Evolutionary conservation across 2,113 vertebrate genomes (phyloP), one percentile per base, ranked within the genome.

Genomic region (Plotosus lineatus): DNA sequence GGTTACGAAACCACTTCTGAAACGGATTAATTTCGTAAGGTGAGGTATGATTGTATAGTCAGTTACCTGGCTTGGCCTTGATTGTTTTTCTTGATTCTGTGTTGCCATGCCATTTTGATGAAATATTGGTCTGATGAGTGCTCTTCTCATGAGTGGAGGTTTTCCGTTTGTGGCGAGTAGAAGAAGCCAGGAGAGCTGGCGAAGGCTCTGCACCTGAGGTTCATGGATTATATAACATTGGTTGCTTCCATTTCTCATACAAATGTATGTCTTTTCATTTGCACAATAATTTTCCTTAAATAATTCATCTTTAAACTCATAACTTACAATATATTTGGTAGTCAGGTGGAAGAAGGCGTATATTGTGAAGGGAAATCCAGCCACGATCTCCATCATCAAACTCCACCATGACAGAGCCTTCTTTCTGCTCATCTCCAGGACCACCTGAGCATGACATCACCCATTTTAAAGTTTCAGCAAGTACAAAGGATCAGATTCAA

Each of bases 371-470:
- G 0, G 96, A 95, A 56, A 99, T 99, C 89, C 96, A 95, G 46
- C 97, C 97, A 0, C 94, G 95, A 90, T 99, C 97, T 26, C 97
- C 97, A 0, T 99, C 97, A 0, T 99, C 97, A 36, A 99, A 99
- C 85, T 98, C 96, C 81, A 99, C 97, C 88, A 97, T 92, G 83
- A 98, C 95, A 0, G 94, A 94, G 28, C 95, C 94, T 6, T 94
- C 83, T 51, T 95, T 96, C 2, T 96, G 95, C 40, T 97, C 95
- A 0, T 98, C 96, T 6, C 94, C 94, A 55, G 93, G 87, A 38
- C 95, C 88, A 48, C 91, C 92, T 93, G 28, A 65, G 38, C 26
- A 68, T 77, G 21, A 68, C 23, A 68, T 85, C 9, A 55, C 36
- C 12, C 28, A 78, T 73, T 12, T 58, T 69, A 4, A 36, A 73